A percentile compares a stretch with the other conserved stretches of the same genome.
Conservation (phyloP, 2,888 invertebrate genomes). For the Caenorhabditis sinica region DNA sequence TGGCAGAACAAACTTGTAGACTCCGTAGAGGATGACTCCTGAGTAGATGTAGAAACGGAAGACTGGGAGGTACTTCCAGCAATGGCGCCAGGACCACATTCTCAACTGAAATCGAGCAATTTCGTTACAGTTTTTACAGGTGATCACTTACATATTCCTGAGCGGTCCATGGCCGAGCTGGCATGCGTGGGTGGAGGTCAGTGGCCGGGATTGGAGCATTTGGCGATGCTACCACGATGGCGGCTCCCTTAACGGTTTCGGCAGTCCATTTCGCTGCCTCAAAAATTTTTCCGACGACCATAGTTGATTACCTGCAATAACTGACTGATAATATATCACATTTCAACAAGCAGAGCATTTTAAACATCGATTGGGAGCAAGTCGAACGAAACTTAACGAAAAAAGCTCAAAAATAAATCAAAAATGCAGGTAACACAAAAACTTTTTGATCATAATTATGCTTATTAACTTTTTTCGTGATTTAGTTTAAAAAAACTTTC, state of each 20-base stretch:
- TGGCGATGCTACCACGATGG: slow-evolving; percentile 75
- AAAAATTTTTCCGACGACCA: slow-evolving; percentile 79
- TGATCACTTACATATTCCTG: slow-evolving; percentile 77
- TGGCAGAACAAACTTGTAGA: slow-evolving; percentile 81
- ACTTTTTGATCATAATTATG: no score
- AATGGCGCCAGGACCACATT: slow-evolving; percentile 82
- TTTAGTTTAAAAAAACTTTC: not conserved
- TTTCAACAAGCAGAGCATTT: not conserved
- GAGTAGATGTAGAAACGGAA: slow-evolving; percentile 82
- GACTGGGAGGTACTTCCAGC: slow-evolving; percentile 81
- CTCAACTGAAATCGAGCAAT: slow-evolving; percentile 71
- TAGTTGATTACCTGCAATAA: slow-evolving; percentile 65
- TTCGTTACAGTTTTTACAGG: not conserved
- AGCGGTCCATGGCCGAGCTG: slow-evolving; percentile 80
- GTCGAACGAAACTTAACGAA: not conserved
- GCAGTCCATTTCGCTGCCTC: slow-evolving; percentile 80
- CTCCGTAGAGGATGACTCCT: slow-evolving; percentile 80
- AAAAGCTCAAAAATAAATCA: not conserved
- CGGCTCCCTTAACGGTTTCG: slow-evolving; percentile 79
- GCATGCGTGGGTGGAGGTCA: slow-evolving; percentile 80
- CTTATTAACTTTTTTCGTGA: no score
- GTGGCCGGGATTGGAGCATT: slow-evolving; percentile 79
- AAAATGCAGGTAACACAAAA: not conserved
- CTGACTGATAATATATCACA: not conserved
- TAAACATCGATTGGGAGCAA: no score